Conservation (phyloP, 2,797 vertebrate genomes). For the Chloroceryle amazona region DNA sequence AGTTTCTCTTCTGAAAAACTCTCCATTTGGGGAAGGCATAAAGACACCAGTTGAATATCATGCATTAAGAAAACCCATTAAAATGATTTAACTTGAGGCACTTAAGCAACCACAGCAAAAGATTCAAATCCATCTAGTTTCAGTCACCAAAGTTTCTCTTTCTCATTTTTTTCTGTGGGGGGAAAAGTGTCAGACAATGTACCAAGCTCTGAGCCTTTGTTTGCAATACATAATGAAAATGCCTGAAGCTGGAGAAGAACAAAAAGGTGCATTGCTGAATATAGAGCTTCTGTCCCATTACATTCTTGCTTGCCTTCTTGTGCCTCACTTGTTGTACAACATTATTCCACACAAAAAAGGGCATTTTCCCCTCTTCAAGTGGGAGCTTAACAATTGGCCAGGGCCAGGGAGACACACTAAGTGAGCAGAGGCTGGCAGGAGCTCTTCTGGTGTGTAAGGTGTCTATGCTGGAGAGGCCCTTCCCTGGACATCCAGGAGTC, state of each 20-base stretch:
- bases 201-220: not conserved
- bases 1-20: not conserved
- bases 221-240: not conserved
- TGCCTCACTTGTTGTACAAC: not conserved
- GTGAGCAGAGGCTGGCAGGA: not conserved
- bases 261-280: not conserved
- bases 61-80: not conserved
- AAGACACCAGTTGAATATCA: not conserved
- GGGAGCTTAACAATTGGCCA: not conserved
- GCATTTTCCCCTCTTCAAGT: not conserved
- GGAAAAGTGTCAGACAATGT: not conserved
- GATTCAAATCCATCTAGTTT: not conserved
- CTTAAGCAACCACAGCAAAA: not conserved
- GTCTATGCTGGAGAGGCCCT: not conserved
- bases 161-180: not conserved
- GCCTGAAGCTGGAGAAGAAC: not conserved
- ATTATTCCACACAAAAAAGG: not conserved
- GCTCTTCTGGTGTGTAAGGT: not conserved
- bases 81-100: not conserved
- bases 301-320: not conserved
- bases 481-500: not conserved
- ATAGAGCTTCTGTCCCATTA: not conserved
- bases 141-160: not conserved
- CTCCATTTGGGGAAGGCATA: not conserved
- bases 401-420: not conserved